Percentiles rank a stretch among this genome's conserved stretches.
Conservation (phyloP, 2,797 vertebrate genomes). For the Clamator glandarius region DNA sequence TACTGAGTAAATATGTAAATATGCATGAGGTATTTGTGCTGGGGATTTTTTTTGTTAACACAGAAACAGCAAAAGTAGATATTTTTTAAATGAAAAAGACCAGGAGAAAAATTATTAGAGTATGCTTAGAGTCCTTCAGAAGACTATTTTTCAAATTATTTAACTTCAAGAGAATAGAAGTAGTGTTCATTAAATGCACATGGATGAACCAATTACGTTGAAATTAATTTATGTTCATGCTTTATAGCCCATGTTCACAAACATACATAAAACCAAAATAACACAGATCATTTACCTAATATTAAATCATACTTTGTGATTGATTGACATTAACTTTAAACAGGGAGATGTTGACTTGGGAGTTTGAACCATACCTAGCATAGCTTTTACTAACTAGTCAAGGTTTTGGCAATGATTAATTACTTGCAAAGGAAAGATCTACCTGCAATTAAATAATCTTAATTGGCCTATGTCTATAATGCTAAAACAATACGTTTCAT, state of each 20-base stretch:
- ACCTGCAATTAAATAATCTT: not conserved
- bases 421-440: not conserved
- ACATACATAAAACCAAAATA: not conserved
- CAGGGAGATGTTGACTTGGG: not conserved
- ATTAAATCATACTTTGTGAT: not conserved
- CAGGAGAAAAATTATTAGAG: fast-evolving
- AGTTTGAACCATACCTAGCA: not conserved
- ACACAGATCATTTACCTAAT: not conserved
- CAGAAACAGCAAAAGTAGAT: not conserved
- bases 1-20: no score
- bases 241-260: not conserved
- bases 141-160: not conserved
- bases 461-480: not conserved
- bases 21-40: not conserved
- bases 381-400: not conserved
- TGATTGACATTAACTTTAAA: not conserved
- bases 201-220: not conserved
- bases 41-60: not conserved
- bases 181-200: not conserved
- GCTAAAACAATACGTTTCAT: not conserved
- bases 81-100: not conserved
- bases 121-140: not conserved
- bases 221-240: not conserved
- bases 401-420: not conserved
- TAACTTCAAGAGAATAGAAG: not conserved